Base-by-base conservation (phyloP, 2,113 vertebrate genomes). In the Scophthalmus maximus region DNA sequence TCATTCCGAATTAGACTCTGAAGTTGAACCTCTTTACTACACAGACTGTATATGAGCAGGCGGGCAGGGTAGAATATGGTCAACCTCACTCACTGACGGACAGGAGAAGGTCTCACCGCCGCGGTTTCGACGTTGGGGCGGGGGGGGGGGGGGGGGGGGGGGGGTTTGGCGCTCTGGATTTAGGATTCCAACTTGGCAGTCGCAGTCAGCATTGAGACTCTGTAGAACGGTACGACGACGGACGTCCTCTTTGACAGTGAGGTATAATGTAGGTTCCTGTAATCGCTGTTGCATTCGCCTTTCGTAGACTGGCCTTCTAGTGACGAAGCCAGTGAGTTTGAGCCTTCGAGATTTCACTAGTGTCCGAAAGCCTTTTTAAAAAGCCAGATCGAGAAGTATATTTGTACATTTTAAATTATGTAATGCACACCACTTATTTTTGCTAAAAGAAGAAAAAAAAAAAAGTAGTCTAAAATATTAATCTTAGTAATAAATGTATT, bases 341-440 rank as follows among this genome's bases (percentile, higher is more conserved):
- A 88, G 84, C 89, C 86, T 84, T 78, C 62, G 30, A 50, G 53
- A 79, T 75, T 82, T 90, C 89, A 83, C 82, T 78, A 17, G 77
- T 82, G 83, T 91, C 85, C 75, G 62, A 81, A 89, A 95, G 95
- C 87, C 89, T 95, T 96, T 96, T 94, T 95, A 40, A 95, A 94
- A 88, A 92, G 92, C 85, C 82, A 94, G 94, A 94, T 88, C 77
- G 87, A 93, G n/a, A 92, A 95, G 89, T 93, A 93, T 96, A 94
- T 94, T 95, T 96, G 94, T 94, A 96, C 92, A 95, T 95, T 94
- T 94, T 87, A 93, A 90, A 90, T 82, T 84, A 94, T 93, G 93
- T 95, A 87, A 92, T 93, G 93, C 93, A 88, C 93, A 94, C 91
- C 91, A 91, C 90, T 93, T 92, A 93, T 94, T 93, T 92, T 92